Conservation (phyloP, 2,888 invertebrate species). For the Nemotelus pantherinus region DNA sequence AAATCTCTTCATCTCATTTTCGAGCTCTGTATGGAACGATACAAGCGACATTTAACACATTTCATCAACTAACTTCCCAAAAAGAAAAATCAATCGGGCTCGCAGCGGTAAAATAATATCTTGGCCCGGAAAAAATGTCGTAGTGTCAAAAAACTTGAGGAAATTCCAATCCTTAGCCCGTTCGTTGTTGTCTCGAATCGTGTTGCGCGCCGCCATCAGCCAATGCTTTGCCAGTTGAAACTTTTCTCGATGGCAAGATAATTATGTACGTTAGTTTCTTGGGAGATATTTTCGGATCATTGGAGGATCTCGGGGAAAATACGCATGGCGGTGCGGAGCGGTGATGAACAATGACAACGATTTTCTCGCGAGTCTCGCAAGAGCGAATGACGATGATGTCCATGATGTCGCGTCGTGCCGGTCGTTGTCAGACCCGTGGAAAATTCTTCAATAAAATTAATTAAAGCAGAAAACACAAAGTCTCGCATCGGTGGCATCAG, state of each 20-base stretch:
- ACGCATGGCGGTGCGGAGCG: not conserved
- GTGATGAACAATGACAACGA: conserved; percentile 31
- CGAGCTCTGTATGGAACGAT: too few relatives aligned
- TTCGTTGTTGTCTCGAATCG: too few relatives aligned
- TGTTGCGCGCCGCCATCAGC: too few relatives aligned
- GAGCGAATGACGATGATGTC: not conserved
- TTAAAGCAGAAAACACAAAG: conserved; percentile 30
- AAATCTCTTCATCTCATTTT: not conserved
- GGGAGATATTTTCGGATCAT: conserved; percentile 23
- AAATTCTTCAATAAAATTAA: conserved; percentile 39
- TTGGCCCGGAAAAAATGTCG: conserved; percentile 2
- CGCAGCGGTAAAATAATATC: not conserved
- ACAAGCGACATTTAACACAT: conserved; percentile 33
- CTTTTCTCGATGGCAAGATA: not conserved
- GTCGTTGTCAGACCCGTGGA: conserved; percentile 20
- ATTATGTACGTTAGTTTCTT: not conserved
- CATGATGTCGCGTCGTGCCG: not conserved
- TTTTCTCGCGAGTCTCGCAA: not conserved
- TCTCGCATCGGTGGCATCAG: not conserved
- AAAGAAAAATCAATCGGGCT: not conserved
- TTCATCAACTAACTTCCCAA: conserved; percentile 23
- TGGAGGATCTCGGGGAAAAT: not conserved
- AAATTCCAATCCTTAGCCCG: conserved; percentile 13
- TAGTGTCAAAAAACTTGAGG: conserved; percentile 15
- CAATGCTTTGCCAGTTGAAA: too few relatives aligned